Percentiles rank a stretch among this genome's conserved stretches.
Conservation (phyloP, 2,113 vertebrate species). For the Phrynosoma blainvillii region DNA sequence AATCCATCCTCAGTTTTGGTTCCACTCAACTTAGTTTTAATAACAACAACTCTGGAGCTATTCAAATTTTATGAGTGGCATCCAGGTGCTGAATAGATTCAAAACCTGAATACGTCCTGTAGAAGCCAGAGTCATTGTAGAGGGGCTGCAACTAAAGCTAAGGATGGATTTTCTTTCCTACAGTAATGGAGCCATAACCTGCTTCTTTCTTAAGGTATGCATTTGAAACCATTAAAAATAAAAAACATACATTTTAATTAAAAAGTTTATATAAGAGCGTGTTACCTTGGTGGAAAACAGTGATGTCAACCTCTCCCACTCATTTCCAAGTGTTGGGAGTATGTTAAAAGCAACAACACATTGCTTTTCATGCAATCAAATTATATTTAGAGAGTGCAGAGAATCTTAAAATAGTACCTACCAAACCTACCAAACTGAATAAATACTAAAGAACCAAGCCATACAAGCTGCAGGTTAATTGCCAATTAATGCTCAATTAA, state of each 20-base stretch:
- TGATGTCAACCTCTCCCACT: background rate
- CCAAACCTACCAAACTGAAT: background rate
- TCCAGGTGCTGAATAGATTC: too few relatives aligned
- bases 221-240: background rate
- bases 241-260: background rate
- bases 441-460: slow-evolving; percentile 1
- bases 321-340: background rate
- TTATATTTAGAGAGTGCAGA: background rate
- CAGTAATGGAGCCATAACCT: too few relatives aligned
- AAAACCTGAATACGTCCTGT: too few relatives aligned
- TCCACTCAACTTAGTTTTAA: too few relatives aligned
- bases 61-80: too few relatives aligned
- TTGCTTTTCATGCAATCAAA: background rate
- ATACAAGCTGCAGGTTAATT: slow-evolving; percentile 35
- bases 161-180: too few relatives aligned
- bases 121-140: too few relatives aligned
- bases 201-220: too few relatives aligned
- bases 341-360: background rate
- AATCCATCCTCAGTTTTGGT: too few relatives aligned
- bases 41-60: too few relatives aligned
- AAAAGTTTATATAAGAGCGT: too few relatives aligned
- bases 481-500: slow-evolving; percentile 36
- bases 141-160: too few relatives aligned
- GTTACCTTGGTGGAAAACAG: background rate
- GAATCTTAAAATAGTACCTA: slow-evolving; percentile 4